A percentile compares a stretch with the other conserved stretches of the same genome.
phyloP scores from a whole-genome alignment of 2,888 invertebrate genomes.

The Eristalis tenax region DNA sequence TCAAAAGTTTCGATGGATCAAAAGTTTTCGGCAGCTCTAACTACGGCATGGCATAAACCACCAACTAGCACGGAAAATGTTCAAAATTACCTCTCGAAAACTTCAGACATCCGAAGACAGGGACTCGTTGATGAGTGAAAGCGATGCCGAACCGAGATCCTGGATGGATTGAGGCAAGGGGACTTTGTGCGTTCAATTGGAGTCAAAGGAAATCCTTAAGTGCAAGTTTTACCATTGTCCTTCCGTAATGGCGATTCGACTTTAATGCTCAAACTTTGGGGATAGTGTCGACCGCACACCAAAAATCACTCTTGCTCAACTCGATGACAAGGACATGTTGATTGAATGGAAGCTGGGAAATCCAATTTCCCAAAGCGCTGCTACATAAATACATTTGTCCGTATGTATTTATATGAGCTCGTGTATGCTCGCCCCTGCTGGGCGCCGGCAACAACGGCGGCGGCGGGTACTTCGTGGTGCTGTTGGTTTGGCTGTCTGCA shows the following conservation, averaged over 20 bases:
- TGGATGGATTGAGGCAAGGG: background rate
- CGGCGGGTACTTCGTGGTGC: background rate
- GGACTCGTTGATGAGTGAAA: conserved; percentile 6
- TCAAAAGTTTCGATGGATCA: conserved; percentile 50
- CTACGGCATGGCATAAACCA: background rate
- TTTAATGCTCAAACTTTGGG: background rate
- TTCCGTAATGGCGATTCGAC: background rate
- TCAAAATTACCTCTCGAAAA: conserved; percentile 7
- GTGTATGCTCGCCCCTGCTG: background rate
- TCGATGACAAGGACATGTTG: conserved; percentile 19
- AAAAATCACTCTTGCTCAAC: background rate
- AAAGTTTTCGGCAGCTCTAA: conserved; percentile 36
- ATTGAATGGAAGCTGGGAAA: conserved; percentile 31
- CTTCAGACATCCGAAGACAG: conserved; percentile 20
- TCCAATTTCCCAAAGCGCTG: conserved; percentile 1
- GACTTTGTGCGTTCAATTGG: background rate
- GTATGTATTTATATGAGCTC: background rate
- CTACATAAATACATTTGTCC: background rate
- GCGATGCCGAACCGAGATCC: background rate
- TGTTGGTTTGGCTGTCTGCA: background rate
- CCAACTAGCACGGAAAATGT: background rate
- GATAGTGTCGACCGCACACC: background rate
- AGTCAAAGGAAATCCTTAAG: conserved; percentile 1
- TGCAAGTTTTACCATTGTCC: background rate
- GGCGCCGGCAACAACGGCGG: background rate